Percentiles rank a stretch among this genome's conserved stretches.
These are phyloP conservation scores for Temnothorax ravouxi DNA, from an alignment of 2,888 invertebrate species.

Conservation along the genomic window DNA sequence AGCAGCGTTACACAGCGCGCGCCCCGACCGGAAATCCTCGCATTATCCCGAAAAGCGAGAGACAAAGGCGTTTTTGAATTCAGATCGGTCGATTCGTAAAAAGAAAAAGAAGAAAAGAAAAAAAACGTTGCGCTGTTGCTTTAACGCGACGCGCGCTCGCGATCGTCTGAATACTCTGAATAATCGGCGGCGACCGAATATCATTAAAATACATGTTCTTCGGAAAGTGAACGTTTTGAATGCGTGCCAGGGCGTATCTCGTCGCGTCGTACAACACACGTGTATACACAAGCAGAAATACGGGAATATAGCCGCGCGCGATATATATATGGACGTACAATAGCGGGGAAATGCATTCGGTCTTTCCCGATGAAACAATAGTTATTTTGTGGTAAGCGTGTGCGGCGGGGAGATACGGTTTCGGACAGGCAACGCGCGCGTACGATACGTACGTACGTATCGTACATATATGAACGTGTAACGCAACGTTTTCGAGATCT, in stretches of 20 bases:
- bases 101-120: background rate
- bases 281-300: slow-evolving; percentile 22
- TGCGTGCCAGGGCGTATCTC: slow-evolving; percentile 67
- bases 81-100: background rate
- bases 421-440: slow-evolving; percentile 42
- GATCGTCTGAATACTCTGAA: slow-evolving; percentile 22
- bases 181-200: slow-evolving; percentile 13
- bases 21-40: background rate
- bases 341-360: slow-evolving; percentile 67
- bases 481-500: slow-evolving; percentile 34
- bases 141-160: background rate
- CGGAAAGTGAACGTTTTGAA: slow-evolving; percentile 71
- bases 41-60: background rate
- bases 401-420: slow-evolving; percentile 70
- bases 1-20: background rate
- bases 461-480: background rate
- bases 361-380: slow-evolving; percentile 73
- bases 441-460: slow-evolving; percentile 74
- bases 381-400: slow-evolving; percentile 73
- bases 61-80: background rate
- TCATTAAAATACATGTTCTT: slow-evolving; percentile 60
- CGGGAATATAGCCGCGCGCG: background rate
- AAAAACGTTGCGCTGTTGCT: background rate
- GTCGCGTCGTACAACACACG: slow-evolving; percentile 10
- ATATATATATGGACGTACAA: slow-evolving; percentile 59